These are phyloP conservation scores for Megalops cyprinoides DNA, from an alignment of 2,797 vertebrate species.

Conservation along the genomic window DNA sequence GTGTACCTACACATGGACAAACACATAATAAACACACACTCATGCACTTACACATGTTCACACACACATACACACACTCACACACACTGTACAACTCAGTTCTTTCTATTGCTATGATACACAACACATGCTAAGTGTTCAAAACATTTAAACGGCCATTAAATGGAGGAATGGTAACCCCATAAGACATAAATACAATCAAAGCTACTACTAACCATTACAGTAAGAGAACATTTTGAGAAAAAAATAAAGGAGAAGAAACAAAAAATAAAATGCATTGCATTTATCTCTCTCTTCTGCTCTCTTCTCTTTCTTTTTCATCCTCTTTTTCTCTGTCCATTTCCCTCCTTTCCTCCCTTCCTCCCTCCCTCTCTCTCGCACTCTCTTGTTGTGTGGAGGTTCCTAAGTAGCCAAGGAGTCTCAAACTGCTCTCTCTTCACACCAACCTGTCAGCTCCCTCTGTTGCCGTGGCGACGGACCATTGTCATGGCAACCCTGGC, in stretches of 20 bases:
- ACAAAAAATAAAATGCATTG: background rate
- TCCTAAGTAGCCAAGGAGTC: background rate
- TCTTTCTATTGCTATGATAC: too few species aligned
- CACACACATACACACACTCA: too few species aligned
- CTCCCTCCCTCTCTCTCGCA: too few species aligned
- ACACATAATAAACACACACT: too few species aligned
- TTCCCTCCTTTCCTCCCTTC: background rate
- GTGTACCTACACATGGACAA: too few species aligned
- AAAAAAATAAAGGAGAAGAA: background rate
- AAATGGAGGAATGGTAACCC: background rate
- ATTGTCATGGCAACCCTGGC: conserved; percentile 44
- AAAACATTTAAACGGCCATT: too few species aligned
- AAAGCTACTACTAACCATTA: background rate
- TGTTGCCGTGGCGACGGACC: conserved; percentile 47
- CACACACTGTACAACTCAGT: background rate
- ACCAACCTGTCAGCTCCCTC: conserved; percentile 38
- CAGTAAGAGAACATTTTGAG: background rate
- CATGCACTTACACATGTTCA: too few species aligned
- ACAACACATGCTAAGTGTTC: too few species aligned
- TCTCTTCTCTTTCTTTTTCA: too few species aligned
- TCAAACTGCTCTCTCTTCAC: conserved; percentile 31
- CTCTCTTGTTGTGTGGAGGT: background rate
- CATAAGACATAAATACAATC: conserved; percentile 1
- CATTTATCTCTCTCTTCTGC: conserved; percentile 13
- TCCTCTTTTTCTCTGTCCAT: background rate